Percentiles rank a stretch among this genome's conserved stretches.
Evolutionary conservation across 2,888 invertebrate genomes (phyloP).

Genomic region (Orgyia antiqua): DNA sequence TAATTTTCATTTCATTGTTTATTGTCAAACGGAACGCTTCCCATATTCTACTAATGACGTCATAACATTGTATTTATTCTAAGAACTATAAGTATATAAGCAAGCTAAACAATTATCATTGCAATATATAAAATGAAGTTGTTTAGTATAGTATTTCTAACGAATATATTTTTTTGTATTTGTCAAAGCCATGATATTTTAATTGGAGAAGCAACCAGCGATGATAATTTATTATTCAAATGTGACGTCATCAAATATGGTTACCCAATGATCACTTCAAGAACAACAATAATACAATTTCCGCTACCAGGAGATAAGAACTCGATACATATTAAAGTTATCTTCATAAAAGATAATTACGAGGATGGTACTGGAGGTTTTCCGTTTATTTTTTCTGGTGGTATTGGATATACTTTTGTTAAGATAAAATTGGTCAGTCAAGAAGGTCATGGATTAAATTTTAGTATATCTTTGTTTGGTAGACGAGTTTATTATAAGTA

Average conservation of each 20-base stretch:
- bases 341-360: not conserved
- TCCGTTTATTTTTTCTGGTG: not conserved
- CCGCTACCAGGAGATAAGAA: not conserved
- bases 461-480: not conserved
- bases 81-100: no score
- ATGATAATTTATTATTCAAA: not conserved
- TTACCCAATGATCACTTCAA: not conserved
- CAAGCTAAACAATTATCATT: no score
- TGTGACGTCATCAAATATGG: not conserved
- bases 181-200: not conserved
- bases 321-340: not conserved
- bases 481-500: no score
- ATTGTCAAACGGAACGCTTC: no score
- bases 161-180: not conserved
- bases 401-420: not conserved
- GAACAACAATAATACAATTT: not conserved
- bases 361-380: not conserved
- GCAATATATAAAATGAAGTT: no score
- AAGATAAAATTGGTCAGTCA: not conserved
- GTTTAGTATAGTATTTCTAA: not conserved
- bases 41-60: no score
- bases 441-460: not conserved
- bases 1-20: no score
- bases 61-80: no score
- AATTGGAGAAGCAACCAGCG: slow-evolving; percentile 4